These are phyloP conservation scores for Orbicella faveolata DNA, from an alignment of 64 coral and sea anemone genomes.

Conservation along the genomic window DNA sequence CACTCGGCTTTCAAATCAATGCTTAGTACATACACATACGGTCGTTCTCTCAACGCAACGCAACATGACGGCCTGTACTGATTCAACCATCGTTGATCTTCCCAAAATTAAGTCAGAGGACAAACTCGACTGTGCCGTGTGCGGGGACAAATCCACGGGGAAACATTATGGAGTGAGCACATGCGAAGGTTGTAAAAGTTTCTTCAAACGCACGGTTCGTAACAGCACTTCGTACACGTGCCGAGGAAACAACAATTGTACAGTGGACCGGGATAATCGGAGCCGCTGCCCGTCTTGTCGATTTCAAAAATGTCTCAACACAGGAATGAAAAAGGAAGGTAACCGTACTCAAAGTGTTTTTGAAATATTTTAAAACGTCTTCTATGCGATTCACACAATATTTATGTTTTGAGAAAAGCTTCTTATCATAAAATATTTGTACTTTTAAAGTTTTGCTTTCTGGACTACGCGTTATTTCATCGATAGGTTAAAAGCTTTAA, in stretches of 20 bases:
- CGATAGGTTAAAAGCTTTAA: too few relatives aligned
- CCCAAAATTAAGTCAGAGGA: slow-evolving; percentile 74
- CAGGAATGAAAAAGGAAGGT: slow-evolving; percentile 97
- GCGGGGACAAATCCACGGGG: slow-evolving; percentile 86
- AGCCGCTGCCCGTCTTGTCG: slow-evolving; percentile 88
- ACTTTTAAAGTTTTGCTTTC: background rate
- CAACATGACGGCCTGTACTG: slow-evolving; percentile 54
- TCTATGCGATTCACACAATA: background rate
- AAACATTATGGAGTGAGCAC: slow-evolving; percentile 92
- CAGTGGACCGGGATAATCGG: slow-evolving; percentile 77
- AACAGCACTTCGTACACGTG: slow-evolving; percentile 89
- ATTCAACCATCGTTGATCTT: slow-evolving; percentile 31
- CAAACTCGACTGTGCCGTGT: slow-evolving; percentile 84
- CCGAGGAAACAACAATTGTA: slow-evolving; percentile 71
- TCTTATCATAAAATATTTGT: background rate
- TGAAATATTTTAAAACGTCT: background rate
- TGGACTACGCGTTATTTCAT: background rate
- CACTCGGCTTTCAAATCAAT: background rate
- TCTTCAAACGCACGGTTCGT: slow-evolving; percentile 90
- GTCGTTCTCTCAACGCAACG: background rate
- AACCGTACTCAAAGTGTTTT: background rate
- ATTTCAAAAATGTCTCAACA: slow-evolving; percentile 88
- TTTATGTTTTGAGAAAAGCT: background rate
- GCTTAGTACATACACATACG: background rate
- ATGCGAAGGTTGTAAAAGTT: slow-evolving; percentile 93